Conservation (phyloP, 2,888 invertebrate genomes). For the Biston betularia region DNA sequence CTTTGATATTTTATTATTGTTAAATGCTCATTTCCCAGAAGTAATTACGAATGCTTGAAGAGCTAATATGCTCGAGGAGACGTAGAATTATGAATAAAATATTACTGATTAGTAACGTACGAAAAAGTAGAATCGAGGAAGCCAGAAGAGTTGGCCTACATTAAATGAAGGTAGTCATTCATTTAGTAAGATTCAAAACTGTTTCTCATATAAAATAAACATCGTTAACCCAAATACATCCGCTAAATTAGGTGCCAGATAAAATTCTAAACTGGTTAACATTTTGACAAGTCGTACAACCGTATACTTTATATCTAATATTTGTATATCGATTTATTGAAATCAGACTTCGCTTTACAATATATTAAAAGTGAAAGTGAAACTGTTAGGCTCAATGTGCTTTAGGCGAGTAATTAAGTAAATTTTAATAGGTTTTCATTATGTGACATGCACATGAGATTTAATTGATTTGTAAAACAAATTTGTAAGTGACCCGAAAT, state of each 20-base stretch:
- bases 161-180: conserved; percentile 54
- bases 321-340: conserved; percentile 44
- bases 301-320: conserved; percentile 39
- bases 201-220: conserved; percentile 58
- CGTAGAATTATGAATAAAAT: conserved; percentile 61
- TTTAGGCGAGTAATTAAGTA: conserved; percentile 7
- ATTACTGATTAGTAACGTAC: conserved; percentile 45
- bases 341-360: conserved; percentile 40
- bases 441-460: background rate
- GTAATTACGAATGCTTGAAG: conserved; percentile 73
- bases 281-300: conserved; percentile 49
- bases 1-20: conserved; percentile 80
- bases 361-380: conserved; percentile 52
- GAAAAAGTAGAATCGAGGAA: conserved; percentile 39
- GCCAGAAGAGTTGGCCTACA: conserved; percentile 53
- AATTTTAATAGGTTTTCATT: conserved; percentile 8
- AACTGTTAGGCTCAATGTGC: conserved; percentile 24
- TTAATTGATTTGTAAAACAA: conserved; percentile 1
- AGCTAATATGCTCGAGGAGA: conserved; percentile 56
- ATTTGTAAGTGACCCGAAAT: background rate
- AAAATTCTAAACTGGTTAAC: conserved; percentile 50
- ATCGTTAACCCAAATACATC: conserved; percentile 66
- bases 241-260: conserved; percentile 51
- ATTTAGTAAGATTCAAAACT: conserved; percentile 42
- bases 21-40: conserved; percentile 71